Base-by-base conservation (phyloP, 2,797 vertebrate species). In the Chelonia mydas region DNA sequence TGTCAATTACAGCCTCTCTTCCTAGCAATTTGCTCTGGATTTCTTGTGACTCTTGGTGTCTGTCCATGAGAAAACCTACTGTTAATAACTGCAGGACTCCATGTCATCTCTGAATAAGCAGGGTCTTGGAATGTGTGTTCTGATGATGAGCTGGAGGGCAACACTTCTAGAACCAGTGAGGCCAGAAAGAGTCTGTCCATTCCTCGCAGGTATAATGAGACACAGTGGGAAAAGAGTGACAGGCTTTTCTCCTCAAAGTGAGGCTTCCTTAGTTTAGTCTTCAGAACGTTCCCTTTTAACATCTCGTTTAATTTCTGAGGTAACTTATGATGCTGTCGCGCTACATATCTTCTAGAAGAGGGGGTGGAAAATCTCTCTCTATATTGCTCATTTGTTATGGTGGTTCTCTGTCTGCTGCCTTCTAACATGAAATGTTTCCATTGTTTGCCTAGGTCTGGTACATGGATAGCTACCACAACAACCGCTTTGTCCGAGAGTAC, bases 401-500 rank as follows among this genome's bases (percentile, higher is more conserved):
- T 0, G 1, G 3, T 27, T 76, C 50, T 17, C 37, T 47, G 85
- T 15, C 37, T 47, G 85, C 45, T 78, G 37, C 41, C 33, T 12
- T 50, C 80, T 97, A 87, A 97, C 84, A 27, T 83, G 85, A 0
- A 1, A 0, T 8, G 3, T 78, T 72, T 97, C 80, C n/a, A 41
- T 84, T 50, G 68, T 90, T 83, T 1, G 0, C 4, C 1, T 96
- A 99, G 99, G 99, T 99, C 81, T 99, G 99, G 99, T 99, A 99
- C 98, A 99, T 99, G 99, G 99, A 99, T n/a, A 99, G 99, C 37
- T 99, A 99, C 97, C 99, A 99, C 93, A 99, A 99, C 98, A 99
- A 99, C 98, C 99, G 99, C 93, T 99, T 99, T 0, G 99, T 99
- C 74, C 98, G 99, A 0, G 99, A 99, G 97, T 99, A 99, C 97